Base-by-base conservation (phyloP, 2,797 vertebrate genomes). In the Pipistrellus pygmaeus region DNA sequence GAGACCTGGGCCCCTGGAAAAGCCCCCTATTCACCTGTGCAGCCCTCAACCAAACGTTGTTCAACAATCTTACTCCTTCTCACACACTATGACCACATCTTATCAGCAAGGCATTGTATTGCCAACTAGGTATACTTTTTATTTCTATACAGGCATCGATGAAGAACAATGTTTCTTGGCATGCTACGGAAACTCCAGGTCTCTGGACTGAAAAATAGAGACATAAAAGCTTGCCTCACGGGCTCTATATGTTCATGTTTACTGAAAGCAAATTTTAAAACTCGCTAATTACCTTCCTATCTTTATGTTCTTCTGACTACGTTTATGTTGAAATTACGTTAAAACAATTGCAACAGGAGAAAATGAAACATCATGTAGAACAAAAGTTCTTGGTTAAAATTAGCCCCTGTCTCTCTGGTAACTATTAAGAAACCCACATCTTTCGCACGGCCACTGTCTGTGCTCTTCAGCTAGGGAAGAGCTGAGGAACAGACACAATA, bases 321-420 rank as follows among this genome's bases (percentile, higher is more conserved):
- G 64, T 95, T 96, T 85, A 93, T 92, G 62, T 87, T 48, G 92
- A 94, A 48, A 53, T 87, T 44, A 89, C 27, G 81, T 84, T 85
- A 87, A 78, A 73, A 76, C 48, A 88, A 71, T 32, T 68, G 48
- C 27, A 82, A 83, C 66, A 66, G 51, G 18, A 15, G 30, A 97
- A 92, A 95, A 89, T 78, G 80, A 93, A 95, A 93, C 18, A 84
- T 46, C 55, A 75, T 7, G 23, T 5, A 71, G 51, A 90, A 90
- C 81, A 95, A 91, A 88, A 93, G 55, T 38, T 87, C 76, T 81
- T 62, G 27, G 51, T 97, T 93, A 90, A 91, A 88, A 89, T 91
- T 35, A 91, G 87, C 51, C 75, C 60, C 13, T 2, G 9, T 44
- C 35, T 94, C 30, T 82, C 88, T 78, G 66, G 64, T 75, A 88